Conservation (phyloP, 2,113 vertebrate genomes). For the Leucopsar rothschildi region DNA sequence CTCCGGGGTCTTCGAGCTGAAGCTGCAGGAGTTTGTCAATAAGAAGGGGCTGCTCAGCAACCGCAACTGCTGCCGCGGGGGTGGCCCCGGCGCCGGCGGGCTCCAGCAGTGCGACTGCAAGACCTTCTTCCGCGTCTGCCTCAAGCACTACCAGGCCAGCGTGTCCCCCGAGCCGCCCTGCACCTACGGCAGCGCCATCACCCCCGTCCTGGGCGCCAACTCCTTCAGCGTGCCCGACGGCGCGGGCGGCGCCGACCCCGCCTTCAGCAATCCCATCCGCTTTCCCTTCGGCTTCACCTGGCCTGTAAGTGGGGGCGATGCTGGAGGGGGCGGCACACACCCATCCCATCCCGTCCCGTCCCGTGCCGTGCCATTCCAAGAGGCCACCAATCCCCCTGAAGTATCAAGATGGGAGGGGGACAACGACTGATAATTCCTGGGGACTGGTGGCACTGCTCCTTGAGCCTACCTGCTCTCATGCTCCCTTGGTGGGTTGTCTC, state of each 20-base stretch:
- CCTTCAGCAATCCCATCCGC: constrained; percentile 92
- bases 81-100: constrained; percentile 67
- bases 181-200: constrained; percentile 93
- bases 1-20: constrained; percentile 96
- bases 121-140: constrained; percentile 97
- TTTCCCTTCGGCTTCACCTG: constrained; percentile 96
- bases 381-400: background rate
- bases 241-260: constrained; percentile 74
- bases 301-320: constrained; percentile 83
- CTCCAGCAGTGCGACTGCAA: constrained; percentile 93
- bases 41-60: constrained; percentile 90
- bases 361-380: background rate
- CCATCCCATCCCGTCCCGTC: background rate
- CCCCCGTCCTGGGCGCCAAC: constrained; percentile 93
- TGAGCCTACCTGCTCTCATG: background rate
- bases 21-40: constrained; percentile 97
- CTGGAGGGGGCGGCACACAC: background rate
- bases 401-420: background rate
- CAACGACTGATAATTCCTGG: background rate
- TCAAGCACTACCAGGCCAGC: constrained; percentile 96
- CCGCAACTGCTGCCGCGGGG: constrained; percentile 88
- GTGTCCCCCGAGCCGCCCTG: constrained; percentile 97
- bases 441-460: background rate
- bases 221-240: constrained; percentile 94
- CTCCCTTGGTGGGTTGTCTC: background rate